Conservation (phyloP, 2,113 vertebrate species). For the Lipophrys pholis region DNA sequence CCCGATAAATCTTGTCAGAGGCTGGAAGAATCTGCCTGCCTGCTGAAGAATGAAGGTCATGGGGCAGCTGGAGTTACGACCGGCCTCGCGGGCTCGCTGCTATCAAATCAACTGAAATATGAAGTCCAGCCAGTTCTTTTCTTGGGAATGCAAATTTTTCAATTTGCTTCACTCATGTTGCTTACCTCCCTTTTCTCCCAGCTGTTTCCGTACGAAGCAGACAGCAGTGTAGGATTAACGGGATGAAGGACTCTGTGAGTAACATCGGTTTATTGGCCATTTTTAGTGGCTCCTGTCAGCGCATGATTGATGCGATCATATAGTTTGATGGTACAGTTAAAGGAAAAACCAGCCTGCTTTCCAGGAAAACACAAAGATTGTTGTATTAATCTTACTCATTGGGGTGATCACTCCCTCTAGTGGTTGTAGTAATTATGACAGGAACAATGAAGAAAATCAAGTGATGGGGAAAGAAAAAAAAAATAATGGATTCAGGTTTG, state of each 20-base stretch:
- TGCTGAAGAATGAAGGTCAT: constrained; percentile 85
- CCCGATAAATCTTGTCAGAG: constrained; percentile 86
- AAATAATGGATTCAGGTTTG: no score
- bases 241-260: neutral
- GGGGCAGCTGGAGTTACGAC: constrained; percentile 77
- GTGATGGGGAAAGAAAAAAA: no score
- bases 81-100: constrained; percentile 51
- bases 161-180: constrained; percentile 16
- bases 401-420: no score
- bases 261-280: neutral
- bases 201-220: neutral
- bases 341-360: neutral
- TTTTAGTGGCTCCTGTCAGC: neutral
- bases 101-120: constrained; percentile 80
- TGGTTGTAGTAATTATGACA: no score
- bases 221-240: neutral
- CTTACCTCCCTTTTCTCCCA: neutral
- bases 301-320: neutral
- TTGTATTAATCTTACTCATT: no score
- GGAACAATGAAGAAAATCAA: no score
- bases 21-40: constrained; percentile 62
- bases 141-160: constrained; percentile 70
- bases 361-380: no score
- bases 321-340: neutral
- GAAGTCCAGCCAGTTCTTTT: constrained; percentile 56